Base-by-base conservation (phyloP, 2,888 invertebrate genomes). In the Mythimna ferrago region DNA sequence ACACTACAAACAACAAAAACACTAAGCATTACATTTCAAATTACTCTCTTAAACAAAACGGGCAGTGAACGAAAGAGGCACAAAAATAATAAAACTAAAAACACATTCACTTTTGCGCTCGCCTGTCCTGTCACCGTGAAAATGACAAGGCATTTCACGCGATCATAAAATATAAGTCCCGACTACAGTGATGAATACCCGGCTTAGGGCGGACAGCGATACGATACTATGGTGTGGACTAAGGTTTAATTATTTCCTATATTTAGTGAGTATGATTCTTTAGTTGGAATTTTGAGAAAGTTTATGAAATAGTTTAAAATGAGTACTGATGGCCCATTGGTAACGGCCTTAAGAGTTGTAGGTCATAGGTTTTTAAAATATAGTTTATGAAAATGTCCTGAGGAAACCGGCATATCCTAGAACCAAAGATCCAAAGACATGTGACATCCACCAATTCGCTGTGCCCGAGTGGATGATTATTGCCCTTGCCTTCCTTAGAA, bases 101-200 rank as follows among this genome's bases (percentile, higher is more conserved):
- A 77, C 38, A 26, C 10, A 58, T 78, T 44, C 61, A 70, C 65
- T 81, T 73, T 56, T 16, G 78, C 26, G 11, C 71, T 48, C 62
- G 71, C 38, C 58, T 58, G 76, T 76, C 85, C 78, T 79, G 80
- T 80, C 80, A 80, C 88, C 84, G 86, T 88, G 89, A 88, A 90
- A 90, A 90, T 90, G 91, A 92, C 90, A 89, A 85, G 88, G 88
- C 89, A 83, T 89, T 90, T 90, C 87, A 88, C 81, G 86, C 80
- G 79, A 82, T 85, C 89, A 86, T 90, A 90, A 90, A 90, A 90
- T 86, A 88, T 84, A 80, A 84, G 74, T 87, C 84, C 71, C 81
- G 83, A 69, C 66, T 76, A 83, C 73, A 75, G 76, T 82, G 83
- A 83, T 83, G 84, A 86, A 85, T 86, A 84, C 82, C 81, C 81